A percentile compares a stretch with the other conserved stretches of the same genome.
Conservation (phyloP, 2,888 invertebrate genomes). For the Mantis religiosa region DNA sequence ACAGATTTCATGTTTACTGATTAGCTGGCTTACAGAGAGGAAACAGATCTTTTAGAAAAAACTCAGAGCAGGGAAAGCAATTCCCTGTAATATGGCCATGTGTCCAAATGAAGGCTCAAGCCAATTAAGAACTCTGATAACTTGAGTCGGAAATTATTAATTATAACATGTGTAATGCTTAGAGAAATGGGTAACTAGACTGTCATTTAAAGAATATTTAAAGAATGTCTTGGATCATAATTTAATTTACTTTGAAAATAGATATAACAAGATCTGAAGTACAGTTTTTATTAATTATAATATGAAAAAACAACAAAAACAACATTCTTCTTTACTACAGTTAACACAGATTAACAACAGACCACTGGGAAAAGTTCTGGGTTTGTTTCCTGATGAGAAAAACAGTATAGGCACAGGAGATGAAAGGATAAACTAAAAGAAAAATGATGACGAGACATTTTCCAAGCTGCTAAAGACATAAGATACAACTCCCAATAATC, state of each 20-base stretch:
- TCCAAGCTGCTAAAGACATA: not conserved
- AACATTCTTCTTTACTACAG: slow-evolving; percentile 13
- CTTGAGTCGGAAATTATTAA: too few species aligned
- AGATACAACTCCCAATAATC: not conserved
- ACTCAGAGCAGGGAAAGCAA: too few species aligned
- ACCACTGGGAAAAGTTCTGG: not conserved
- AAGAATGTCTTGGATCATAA: slow-evolving; percentile 24
- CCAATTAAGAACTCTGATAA: too few species aligned
- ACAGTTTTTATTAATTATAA: slow-evolving; percentile 29
- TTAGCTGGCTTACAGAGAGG: too few species aligned
- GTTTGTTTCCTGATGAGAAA: not conserved
- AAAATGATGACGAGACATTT: not conserved
- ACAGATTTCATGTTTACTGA: too few species aligned
- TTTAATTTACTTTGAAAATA: slow-evolving; percentile 32
- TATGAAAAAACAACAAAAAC: slow-evolving; percentile 28
- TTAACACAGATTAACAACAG: slow-evolving; percentile 17
- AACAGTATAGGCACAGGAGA: not conserved
- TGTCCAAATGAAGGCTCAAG: too few species aligned
- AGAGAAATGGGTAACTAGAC: not conserved
- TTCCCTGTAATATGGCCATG: too few species aligned
- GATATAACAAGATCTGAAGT: slow-evolving; percentile 32
- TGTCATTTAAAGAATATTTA: slow-evolving; percentile 27
- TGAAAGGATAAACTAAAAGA: not conserved
- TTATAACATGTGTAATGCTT: not conserved
- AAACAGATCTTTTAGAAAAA: too few species aligned